Percentiles rank a stretch among this genome's conserved stretches.
These are phyloP conservation scores for Falco concolor DNA, from an alignment of 2,797 vertebrate genomes.

Conservation along the genomic window DNA sequence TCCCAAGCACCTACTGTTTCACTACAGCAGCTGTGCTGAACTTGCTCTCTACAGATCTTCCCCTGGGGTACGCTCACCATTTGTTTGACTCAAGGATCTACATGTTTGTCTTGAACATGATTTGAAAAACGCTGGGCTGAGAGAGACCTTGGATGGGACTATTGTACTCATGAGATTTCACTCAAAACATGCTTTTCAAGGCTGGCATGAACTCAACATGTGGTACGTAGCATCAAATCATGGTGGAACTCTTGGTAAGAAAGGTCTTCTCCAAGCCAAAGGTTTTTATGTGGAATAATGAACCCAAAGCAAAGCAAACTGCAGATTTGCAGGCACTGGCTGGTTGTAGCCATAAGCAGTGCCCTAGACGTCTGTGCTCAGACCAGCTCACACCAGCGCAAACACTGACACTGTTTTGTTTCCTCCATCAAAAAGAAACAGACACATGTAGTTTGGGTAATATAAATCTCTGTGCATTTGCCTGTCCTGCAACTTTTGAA, in stretches of 20 bases:
- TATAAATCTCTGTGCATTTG: neutral
- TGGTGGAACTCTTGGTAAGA: neutral
- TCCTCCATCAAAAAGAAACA: neutral
- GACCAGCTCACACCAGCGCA: neutral
- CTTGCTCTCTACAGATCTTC: neutral
- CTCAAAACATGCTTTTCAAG: neutral
- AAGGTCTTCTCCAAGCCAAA: neutral
- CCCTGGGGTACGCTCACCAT: neutral
- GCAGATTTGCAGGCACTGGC: rapidly evolving
- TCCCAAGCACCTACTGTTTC: rapidly evolving
- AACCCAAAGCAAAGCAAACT: neutral
- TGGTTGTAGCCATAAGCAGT: neutral
- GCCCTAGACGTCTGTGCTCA: neutral
- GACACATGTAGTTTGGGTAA: neutral
- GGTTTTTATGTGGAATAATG: neutral
- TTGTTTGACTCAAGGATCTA: neutral
- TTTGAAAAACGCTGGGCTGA: neutral
- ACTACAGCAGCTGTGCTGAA: neutral
- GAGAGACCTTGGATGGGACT: neutral
- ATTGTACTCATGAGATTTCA: neutral
- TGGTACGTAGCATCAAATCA: neutral
- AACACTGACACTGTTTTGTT: neutral
- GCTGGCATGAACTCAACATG: neutral
- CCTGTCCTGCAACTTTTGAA: neutral
- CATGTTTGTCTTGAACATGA: rapidly evolving